Base-by-base conservation (phyloP, 1,140 invertebrate species). In the Orussus abietinus region DNA sequence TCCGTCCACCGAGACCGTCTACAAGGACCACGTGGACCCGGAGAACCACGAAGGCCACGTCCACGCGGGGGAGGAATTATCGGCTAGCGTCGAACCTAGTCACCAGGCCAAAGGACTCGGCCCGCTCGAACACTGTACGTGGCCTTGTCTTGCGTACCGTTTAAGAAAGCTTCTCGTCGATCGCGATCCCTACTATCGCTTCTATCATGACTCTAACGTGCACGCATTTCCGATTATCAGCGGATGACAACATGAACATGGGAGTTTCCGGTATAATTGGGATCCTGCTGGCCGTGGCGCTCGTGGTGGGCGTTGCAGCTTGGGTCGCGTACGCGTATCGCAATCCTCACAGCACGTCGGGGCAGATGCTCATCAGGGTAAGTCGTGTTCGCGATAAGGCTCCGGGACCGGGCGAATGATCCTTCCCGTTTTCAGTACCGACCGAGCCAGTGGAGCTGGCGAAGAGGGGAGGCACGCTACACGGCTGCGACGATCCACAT, bases 291-390 rank as follows among this genome's bases (percentile, higher is more conserved):
- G 56, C 79, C 7, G 49, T 85, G 22, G 70, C 76, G 1, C 55
- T 88, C 1, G 51, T 88, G 2, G 67, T 75, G 15, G 77, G 75
- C 29, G 49, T 84, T 5, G 78, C 74, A 14, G 76, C 80, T 10
- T 97, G 93, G 92, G 69, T 86, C 4, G 74, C 86, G 10, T 98
- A 98, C 66, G 96, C 96, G 11, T 99, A 97, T 72, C 83, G 86
- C 49, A 92, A 96, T 72, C 96, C 96, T 5, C 93, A 96, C 60
- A 89, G 92, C 9, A 77, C 86, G 14, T 96, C 93, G 45, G 96
- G 96, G 44, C 93, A 98, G 71, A 82, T 97, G 57, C 80, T 99
- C 26, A 98, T 99, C 55, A 90, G 92, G 80, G 94, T 97, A 74
- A 80, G 77, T 61, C 26, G 30, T 25, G 10, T 25, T 28, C 21